Evolutionary conservation across 2,797 vertebrate genomes (phyloP).

Genomic region (Chiloscyllium punctatum): DNA sequence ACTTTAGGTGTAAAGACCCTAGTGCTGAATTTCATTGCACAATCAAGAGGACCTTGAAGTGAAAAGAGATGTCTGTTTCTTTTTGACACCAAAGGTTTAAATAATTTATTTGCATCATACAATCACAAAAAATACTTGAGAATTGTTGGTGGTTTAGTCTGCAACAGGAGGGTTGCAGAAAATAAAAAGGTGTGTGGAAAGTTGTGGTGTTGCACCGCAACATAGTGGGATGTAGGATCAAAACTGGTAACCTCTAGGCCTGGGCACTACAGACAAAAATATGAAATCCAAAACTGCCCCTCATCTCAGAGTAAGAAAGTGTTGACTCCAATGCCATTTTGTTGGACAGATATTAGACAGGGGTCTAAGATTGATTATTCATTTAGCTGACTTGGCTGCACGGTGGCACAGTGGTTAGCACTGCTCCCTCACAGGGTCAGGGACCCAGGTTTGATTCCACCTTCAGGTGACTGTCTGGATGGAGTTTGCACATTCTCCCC

Average conservation of each 20-base stretch:
- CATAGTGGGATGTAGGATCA: not conserved
- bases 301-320: no score
- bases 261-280: not conserved
- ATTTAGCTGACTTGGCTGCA: no score
- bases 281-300: not conserved
- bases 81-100: not conserved
- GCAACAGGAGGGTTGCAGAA: not conserved
- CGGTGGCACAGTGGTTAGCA: no score
- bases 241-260: not conserved
- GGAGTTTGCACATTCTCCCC: no score
- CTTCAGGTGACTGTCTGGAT: no score
- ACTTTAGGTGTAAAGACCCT: not conserved
- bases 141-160: not conserved
- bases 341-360: not conserved
- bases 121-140: not conserved
- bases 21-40: not conserved
- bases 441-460: no score
- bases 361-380: not conserved
- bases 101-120: not conserved
- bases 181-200: not conserved
- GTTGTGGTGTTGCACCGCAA: not conserved
- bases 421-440: no score
- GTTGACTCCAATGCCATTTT: not conserved
- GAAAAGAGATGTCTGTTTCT: not conserved
- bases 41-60: not conserved